Evolutionary conservation across 1,140 invertebrate genomes (phyloP), one percentile per base, ranked within the genome.

Genomic region (Heliconius melpomene): DNA sequence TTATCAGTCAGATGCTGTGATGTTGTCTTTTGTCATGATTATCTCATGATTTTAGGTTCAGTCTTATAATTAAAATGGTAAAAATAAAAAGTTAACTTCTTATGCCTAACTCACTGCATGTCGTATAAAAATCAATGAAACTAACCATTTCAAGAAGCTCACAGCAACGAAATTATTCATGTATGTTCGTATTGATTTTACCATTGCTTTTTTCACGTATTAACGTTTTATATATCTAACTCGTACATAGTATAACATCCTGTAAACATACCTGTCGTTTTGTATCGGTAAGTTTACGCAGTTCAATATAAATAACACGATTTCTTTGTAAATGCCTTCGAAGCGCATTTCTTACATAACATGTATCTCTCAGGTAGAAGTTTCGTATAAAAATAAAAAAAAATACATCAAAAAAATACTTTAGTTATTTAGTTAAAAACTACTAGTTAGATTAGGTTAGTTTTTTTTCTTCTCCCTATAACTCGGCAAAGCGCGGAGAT

Each of bases 221-320:
- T 66, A 16, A 29, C 23, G 16, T 29, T 2, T 66, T 66, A 66
- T 66, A 13, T 29, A 29, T 16, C 3, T 66, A 29, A 36, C 32
- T 36, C 32, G 32, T 36, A 36, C 6, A 36, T 26, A 26, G 26
- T 66, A 5, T 26, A 66, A 66, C 60, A 66, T 29, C 57, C 20
- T n/a, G n/a, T n/a, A n/a, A n/a, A 9, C 26, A 26, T 29, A 66
- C 60, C 60, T 66, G 23, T 66, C 60, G 60, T 29, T 29, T 66
- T 57, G 9, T 66, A 66, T 66, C 60, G 23, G 13, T 8, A 29
- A 66, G 23, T 66, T 66, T 66, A 29, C 60, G 11, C 29, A 66
- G 60, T 66, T 66, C 11, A 66, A 26, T 29, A 66, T 66, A 66
- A 66, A 66, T 66, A 66, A 66, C 23, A 66, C 26, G 60, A 9